Percentiles rank a stretch among this genome's conserved stretches.
These are phyloP conservation scores for Steatornis caripensis DNA, from an alignment of 2,113 vertebrate species.

Conservation along the genomic window DNA sequence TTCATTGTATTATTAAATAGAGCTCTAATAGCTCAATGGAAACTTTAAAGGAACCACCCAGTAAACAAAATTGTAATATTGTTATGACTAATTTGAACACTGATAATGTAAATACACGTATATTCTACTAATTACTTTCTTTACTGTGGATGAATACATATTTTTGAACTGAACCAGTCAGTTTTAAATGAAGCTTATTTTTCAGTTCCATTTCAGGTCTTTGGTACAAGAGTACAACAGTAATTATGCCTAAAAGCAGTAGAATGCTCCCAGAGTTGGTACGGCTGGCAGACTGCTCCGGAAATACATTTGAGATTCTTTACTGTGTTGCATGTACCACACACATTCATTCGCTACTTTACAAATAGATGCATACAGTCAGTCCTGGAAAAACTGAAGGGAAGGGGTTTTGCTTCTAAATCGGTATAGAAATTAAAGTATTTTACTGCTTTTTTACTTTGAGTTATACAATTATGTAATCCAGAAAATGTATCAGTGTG, in stretches of 20 bases:
- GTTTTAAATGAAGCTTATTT: background rate
- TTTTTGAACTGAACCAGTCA: background rate
- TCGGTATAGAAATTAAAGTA: background rate
- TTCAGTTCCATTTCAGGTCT: background rate
- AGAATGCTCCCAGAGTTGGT: background rate
- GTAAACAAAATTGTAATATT: background rate
- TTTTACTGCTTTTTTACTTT: background rate
- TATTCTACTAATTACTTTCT: background rate
- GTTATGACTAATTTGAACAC: background rate
- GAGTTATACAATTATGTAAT: background rate
- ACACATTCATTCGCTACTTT: background rate
- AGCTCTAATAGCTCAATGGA: constrained; percentile 5
- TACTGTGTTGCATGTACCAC: background rate
- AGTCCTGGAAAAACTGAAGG: background rate
- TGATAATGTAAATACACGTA: background rate
- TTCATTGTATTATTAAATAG: constrained; percentile 7
- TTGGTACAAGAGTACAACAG: background rate
- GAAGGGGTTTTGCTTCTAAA: background rate
- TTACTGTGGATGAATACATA: background rate
- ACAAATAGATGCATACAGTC: background rate
- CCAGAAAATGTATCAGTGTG: background rate
- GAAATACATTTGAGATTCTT: background rate
- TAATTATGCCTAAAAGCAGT: background rate
- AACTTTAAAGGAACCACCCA: constrained; percentile 16
- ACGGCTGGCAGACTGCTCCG: background rate